These are phyloP conservation scores for Oryzias melastigma DNA, from an alignment of 2,113 vertebrate species.

Conservation along the genomic window DNA sequence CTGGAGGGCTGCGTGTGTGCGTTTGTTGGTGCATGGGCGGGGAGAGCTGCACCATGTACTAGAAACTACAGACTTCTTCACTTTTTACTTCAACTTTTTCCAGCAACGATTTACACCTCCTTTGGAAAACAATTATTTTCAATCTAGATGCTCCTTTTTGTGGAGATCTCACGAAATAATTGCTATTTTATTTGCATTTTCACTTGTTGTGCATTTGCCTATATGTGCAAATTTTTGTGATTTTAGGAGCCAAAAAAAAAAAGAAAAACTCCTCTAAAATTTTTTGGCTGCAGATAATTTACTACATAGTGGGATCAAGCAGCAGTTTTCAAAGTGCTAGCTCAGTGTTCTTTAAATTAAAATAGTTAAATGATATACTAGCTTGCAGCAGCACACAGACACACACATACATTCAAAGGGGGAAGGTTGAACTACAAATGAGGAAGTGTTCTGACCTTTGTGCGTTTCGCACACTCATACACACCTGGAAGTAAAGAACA, in stretches of 20 bases:
- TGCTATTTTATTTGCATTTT: not conserved
- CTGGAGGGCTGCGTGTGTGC: constrained; percentile 35
- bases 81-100: not conserved
- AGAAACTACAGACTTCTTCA: not conserved
- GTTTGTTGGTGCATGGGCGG: constrained; percentile 3
- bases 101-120: not conserved
- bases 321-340: not conserved
- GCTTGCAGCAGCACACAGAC: constrained; percentile 8
- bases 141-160: constrained; percentile 36
- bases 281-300: not conserved
- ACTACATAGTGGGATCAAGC: not conserved
- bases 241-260: constrained; percentile 17
- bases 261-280: constrained; percentile 6
- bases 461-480: constrained; percentile 31
- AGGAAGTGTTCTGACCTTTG: constrained; percentile 77
- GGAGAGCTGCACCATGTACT: not conserved
- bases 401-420: not conserved
- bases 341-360: constrained; percentile 3
- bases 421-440: constrained; percentile 53
- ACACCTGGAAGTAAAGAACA: constrained; percentile 56
- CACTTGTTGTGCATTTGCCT: not conserved
- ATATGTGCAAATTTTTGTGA: not conserved
- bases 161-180: constrained; percentile 2
- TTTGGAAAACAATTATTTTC: constrained; percentile 37
- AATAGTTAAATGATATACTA: constrained; percentile 14